phyloP scores from a whole-genome alignment of 1,140 invertebrate species.

The Apis cerana region DNA sequence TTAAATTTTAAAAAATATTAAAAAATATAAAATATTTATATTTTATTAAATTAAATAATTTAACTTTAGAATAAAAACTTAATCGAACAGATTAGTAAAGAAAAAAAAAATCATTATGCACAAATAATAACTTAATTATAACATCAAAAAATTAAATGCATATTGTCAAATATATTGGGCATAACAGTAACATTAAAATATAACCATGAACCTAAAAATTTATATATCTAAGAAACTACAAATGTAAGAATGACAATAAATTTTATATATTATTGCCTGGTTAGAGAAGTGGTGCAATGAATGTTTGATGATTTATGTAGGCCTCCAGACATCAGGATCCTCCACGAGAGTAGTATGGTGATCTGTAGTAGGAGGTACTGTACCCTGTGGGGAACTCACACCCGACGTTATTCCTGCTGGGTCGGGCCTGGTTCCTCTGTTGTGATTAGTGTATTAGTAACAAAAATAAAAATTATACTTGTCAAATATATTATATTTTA shows the following conservation, averaged over 20 bases:
- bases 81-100: not conserved
- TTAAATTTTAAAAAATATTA: not conserved
- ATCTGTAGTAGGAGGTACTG: constrained; percentile 84
- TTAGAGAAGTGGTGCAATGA: constrained; percentile 78
- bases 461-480: constrained; percentile 28
- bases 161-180: not conserved
- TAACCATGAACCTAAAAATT: constrained; percentile 3
- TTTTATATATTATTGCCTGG: constrained; percentile 78
- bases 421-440: constrained; percentile 90
- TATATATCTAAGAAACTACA: constrained; percentile 11
- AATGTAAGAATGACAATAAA: constrained; percentile 62
- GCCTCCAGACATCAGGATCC: constrained; percentile 94
- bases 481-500: constrained; percentile 18
- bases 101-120: not conserved
- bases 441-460: constrained; percentile 69
- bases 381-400: constrained; percentile 83
- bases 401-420: constrained; percentile 90
- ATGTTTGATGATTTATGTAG: constrained; percentile 87
- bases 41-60: not conserved
- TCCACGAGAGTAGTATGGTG: constrained; percentile 91
- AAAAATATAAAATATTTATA: not conserved
- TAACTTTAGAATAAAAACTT: not conserved
- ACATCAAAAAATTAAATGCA: not conserved
- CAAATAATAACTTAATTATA: not conserved
- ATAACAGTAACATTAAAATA: not conserved